phyloP scores from a whole-genome alignment of 1,140 invertebrate species.

The Drosophila athabasca region DNA sequence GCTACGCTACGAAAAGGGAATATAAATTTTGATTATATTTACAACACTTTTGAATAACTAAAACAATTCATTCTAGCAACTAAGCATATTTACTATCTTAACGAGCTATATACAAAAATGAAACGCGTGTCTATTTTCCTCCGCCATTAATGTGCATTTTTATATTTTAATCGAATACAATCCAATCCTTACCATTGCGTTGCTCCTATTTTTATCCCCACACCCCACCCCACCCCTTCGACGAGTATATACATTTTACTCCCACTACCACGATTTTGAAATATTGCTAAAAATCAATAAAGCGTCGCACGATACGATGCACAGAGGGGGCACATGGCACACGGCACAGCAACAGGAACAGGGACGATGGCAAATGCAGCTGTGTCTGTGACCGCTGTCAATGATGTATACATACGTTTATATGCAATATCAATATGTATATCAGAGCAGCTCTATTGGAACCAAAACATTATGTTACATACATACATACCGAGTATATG shows the following conservation, averaged over 20 bases:
- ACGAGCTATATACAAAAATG: constrained; percentile 34
- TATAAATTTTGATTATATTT: constrained; percentile 78
- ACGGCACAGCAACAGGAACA: constrained; percentile 39
- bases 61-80: constrained; percentile 54
- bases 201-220: constrained; percentile 8
- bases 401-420: constrained; percentile 22
- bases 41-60: constrained; percentile 62
- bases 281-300: constrained; percentile 48
- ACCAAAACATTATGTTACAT: constrained; percentile 29
- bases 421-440: constrained; percentile 38
- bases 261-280: background rate
- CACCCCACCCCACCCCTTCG: constrained; percentile 6
- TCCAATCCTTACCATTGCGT: constrained; percentile 10
- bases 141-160: constrained; percentile 34
- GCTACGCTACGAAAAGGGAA: constrained; percentile 33
- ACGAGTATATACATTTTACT: constrained; percentile 12
- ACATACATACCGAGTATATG: constrained; percentile 40
- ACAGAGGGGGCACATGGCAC: no score
- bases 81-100: constrained; percentile 60
- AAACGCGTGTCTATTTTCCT: constrained; percentile 37
- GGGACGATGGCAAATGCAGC: constrained; percentile 1
- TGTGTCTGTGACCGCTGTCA: no score
- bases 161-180: constrained; percentile 17
- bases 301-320: constrained; percentile 25
- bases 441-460: constrained; percentile 27